Evolutionary conservation across 2,113 vertebrate species (phyloP), one percentile per base, ranked within the genome.

Genomic region (Poecile atricapillus): DNA sequence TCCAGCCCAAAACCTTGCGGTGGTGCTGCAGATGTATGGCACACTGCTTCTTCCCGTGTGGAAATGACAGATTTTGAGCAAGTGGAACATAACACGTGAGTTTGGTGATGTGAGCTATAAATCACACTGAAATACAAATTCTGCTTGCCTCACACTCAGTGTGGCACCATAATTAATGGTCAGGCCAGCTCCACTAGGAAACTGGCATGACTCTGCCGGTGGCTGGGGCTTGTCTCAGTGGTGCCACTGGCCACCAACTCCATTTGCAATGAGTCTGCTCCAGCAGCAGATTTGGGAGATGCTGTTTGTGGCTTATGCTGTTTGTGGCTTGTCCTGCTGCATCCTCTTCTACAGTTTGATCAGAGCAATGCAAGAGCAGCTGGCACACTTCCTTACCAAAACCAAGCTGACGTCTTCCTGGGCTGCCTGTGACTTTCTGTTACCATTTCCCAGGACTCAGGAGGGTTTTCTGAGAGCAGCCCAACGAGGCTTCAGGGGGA

Each of bases 401-500:
- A 94, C 93, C 90, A 75, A 64, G 89, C 84, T 76, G 44, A 59
- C 35, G 7, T 79, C 92, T 91, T 96, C 93, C 63, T 17, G 47
- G 89, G 88, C 89, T 96, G 97, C 88, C 74, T 50, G 5, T 37
- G 83, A 88, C 95, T 97, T 97, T 93, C 90, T 92, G 58, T 97
- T 96, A 95, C 94, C 8, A 7, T 88, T 98, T 97, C 96, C 96
- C 92, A 7, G 97, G 95, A 70, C 97, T 98, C 98, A 59, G 50
- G 97, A 97, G 97, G 94, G 95, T 97, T 97, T 97, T 96, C 94
- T 46, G 76, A 95, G 97, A 94, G 94, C 96, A 92, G 93, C 97
- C 97, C 95, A 67, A 97, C 21, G 95, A 97, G 97, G 96, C 97
- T 98, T 97, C 76, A 58, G 95, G 97, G 96, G 96, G 86, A 97